Percentiles rank a stretch among this genome's conserved stretches.
Evolutionary conservation across 2,797 vertebrate genomes (phyloP).

Genomic region (Ctenochaetus hawaiiensis): DNA sequence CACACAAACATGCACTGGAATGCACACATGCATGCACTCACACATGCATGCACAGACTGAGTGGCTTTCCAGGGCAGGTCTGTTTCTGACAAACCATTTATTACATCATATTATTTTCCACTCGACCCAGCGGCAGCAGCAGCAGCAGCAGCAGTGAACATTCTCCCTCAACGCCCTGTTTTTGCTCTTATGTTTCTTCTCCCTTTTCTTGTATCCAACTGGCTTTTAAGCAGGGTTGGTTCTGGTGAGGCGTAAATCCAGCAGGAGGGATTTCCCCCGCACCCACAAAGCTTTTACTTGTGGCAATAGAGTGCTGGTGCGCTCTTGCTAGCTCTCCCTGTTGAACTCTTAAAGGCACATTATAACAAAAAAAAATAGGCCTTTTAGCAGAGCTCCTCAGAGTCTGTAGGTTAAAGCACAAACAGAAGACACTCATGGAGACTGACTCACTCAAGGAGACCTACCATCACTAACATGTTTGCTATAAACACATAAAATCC

Average conservation of each 20-base stretch:
- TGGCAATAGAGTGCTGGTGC: conserved; percentile 56
- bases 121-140: conserved; percentile 52
- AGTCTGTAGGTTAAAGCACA: conserved; percentile 36
- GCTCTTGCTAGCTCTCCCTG: conserved; percentile 52
- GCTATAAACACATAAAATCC: background rate
- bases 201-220: conserved; percentile 55
- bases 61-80: conserved; percentile 49
- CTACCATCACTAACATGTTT: background rate
- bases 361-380: conserved; percentile 36
- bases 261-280: conserved; percentile 67
- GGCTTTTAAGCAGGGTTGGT: conserved; percentile 64
- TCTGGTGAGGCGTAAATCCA: conserved; percentile 71
- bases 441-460: conserved; percentile 4
- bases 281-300: conserved; percentile 70
- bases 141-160: conserved; percentile 59
- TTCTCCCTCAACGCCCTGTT: conserved; percentile 63
- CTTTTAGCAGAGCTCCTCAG: conserved; percentile 46
- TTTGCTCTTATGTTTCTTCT: conserved; percentile 55
- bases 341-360: conserved; percentile 62
- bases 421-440: conserved; percentile 10
- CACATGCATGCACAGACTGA: conserved; percentile 32
- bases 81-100: conserved; percentile 71
- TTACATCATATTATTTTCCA: conserved; percentile 81
- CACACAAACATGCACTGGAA: conserved; percentile 3
- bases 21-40: background rate